Evolutionary conservation across 2,113 vertebrate species (phyloP).

Genomic region (Bos taurus): DNA sequence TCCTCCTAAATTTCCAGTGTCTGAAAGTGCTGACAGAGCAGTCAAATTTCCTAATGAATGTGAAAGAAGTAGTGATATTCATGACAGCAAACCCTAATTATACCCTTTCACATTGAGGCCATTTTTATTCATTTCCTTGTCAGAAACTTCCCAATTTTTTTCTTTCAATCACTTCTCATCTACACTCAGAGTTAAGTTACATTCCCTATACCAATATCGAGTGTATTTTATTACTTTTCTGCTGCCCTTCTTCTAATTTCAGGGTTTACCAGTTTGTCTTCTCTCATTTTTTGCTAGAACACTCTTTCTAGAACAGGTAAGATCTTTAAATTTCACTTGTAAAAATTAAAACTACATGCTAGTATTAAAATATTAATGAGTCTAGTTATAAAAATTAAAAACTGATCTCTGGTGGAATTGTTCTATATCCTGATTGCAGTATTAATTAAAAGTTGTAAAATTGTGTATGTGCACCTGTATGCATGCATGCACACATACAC

Average conservation of each 20-base stretch:
- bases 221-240: not conserved
- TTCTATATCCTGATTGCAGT: not conserved
- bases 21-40: not conserved
- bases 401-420: not conserved
- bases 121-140: slow-evolving; percentile 12
- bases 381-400: not conserved
- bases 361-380: slow-evolving; percentile 8
- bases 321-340: not conserved
- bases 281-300: not conserved
- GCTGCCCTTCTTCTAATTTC: not conserved
- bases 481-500: too few relatives aligned
- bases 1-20: not conserved
- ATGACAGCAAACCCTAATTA: not conserved
- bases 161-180: not conserved
- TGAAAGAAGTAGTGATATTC: not conserved
- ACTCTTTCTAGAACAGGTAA: not conserved
- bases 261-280: not conserved
- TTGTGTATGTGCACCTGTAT: not conserved
- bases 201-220: not conserved
- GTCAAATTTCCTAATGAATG: not conserved
- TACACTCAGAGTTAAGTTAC: not conserved
- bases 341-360: not conserved
- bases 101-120: not conserved
- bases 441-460: not conserved
- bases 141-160: not conserved